Percentiles rank a stretch among this genome's conserved stretches.
These are phyloP conservation scores for Trypoxylon attenuatum DNA, from an alignment of 2,888 invertebrate species.

Conservation along the genomic window DNA sequence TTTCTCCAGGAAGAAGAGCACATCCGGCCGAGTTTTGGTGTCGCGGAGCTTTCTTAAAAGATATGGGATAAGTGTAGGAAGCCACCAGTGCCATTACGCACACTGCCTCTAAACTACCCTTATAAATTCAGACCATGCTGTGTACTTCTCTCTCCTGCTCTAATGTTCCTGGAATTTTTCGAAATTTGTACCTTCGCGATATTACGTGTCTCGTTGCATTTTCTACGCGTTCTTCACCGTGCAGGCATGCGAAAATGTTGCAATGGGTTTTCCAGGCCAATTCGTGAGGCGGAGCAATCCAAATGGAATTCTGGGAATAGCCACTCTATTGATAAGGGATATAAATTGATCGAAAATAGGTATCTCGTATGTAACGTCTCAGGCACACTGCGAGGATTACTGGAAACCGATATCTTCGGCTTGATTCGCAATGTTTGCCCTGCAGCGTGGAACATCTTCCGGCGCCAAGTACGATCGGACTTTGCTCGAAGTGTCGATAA, in stretches of 20 bases:
- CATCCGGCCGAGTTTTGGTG: background rate
- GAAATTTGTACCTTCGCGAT: background rate
- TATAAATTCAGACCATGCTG: background rate
- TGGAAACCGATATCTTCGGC: background rate
- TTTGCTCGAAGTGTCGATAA: constrained; percentile 2
- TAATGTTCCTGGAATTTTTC: background rate
- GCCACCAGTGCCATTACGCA: background rate
- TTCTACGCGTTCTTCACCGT: no score
- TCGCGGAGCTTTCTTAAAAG: background rate
- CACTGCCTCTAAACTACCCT: background rate
- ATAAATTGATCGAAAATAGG: no score
- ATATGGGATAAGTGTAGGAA: background rate
- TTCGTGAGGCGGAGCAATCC: no score
- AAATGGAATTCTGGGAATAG: no score
- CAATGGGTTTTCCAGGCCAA: no score
- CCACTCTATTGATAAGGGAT: no score
- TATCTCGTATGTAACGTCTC: no score
- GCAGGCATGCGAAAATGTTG: no score
- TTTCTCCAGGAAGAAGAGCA: background rate
- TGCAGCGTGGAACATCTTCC: background rate
- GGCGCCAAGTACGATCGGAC: background rate
- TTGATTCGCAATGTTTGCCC: constrained; percentile 9
- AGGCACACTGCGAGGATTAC: no score
- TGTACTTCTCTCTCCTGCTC: background rate
- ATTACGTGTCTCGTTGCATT: no score